Evolutionary conservation across 2,113 vertebrate genomes (phyloP), one percentile per base, ranked within the genome.

Genomic region (Stomatorhinus ivindoensis): DNA sequence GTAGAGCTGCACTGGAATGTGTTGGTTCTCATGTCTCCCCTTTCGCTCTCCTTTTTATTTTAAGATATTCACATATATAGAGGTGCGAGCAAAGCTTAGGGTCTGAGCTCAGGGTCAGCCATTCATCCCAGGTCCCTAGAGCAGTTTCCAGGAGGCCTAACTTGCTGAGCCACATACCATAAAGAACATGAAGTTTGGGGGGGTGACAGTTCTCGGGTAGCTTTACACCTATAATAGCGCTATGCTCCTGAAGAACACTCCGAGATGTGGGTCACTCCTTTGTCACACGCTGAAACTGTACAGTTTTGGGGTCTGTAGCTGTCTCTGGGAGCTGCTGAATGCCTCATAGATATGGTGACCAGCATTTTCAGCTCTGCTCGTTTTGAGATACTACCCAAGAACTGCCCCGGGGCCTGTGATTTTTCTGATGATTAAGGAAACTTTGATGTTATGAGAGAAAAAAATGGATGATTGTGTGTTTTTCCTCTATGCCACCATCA

Each of bases 391-490:
- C 4, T 80, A 80, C 15, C 35, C 73, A 42, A 42, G 73, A 80
- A 80, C 17, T 42, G 13, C 31, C 1, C 10, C 1, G 31, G 31
- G 31, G 5, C 73, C 13, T 80, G 73, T 19, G 73, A 80, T 42
- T 80, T 80, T 80, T 80, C 35, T 80, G 73, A 80, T 80, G 73
- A 80, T 80, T 80, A 80, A 80, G 73, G 73, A 80, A 35, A 42
- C 73, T 80, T 42, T 42, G 35, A 1, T 80, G 73, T 80, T 80
- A 80, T 80, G 15, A 19, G 27, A 69, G 27, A 3, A 69, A 69
- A 73, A 42, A 80, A 80, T 42, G 73, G 13, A 35, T 42, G 73
- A 42, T 80, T 42, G 31, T 80, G 31, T 35, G 42, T 80, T 76
- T 80, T 39, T 80, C 13, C 73, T 17, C 35, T 80, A 42, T 19